Conservation (phyloP, 2,113 vertebrate species). For the Clarias magur region DNA sequence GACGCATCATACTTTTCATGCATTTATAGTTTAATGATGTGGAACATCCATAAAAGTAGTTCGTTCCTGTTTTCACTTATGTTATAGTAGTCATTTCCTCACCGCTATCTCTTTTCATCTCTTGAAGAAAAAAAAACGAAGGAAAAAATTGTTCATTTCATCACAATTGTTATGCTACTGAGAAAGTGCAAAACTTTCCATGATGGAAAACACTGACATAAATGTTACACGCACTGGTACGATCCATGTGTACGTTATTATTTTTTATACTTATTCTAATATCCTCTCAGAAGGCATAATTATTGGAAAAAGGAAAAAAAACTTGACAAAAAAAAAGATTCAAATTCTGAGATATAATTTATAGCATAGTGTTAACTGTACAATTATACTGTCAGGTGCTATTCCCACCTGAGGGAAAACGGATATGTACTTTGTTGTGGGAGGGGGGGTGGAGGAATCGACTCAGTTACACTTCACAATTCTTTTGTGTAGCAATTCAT, state of each 20-base stretch:
- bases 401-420: neutral
- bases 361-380: neutral
- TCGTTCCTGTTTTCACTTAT: neutral
- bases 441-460: no score
- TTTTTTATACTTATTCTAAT: neutral
- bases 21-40: neutral
- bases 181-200: neutral
- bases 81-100: neutral
- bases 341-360: neutral
- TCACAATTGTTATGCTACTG: neutral
- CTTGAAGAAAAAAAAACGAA: neutral
- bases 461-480: no score
- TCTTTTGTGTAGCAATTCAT: no score
- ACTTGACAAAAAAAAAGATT: neutral
- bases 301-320: neutral
- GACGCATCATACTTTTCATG: neutral
- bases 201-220: neutral
- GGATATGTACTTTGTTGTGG: neutral
- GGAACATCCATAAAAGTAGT: neutral
- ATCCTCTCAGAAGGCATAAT: neutral
- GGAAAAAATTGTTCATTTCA: neutral
- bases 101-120: neutral
- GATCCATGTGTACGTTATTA: neutral
- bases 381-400: neutral
- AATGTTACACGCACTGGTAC: neutral